Conservation (phyloP, 2,797 vertebrate species). For the Gila robusta region DNA sequence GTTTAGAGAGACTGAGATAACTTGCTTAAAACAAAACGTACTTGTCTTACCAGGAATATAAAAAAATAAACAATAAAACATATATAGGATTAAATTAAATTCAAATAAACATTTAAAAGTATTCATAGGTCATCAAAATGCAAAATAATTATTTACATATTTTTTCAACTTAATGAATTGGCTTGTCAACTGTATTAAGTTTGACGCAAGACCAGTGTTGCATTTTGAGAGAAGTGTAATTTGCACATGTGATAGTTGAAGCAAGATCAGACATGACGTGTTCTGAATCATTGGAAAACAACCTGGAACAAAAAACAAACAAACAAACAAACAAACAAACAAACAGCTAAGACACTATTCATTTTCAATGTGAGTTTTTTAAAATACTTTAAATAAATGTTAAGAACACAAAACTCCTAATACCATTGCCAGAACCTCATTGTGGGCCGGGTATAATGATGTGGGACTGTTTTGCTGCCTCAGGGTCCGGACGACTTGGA, state of each 20-base stretch:
- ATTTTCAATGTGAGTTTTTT: background rate
- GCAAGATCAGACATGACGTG: background rate
- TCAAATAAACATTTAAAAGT: background rate
- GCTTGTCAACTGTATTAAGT: background rate
- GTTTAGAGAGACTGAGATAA: too few species aligned
- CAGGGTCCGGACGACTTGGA: conserved; percentile 23
- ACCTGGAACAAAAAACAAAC: background rate
- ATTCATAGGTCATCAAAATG: background rate
- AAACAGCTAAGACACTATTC: background rate
- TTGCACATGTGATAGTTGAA: background rate
- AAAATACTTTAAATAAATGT: background rate
- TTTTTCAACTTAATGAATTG: background rate
- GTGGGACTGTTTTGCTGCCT: conserved; percentile 42
- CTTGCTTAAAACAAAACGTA: background rate
- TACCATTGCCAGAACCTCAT: conserved; percentile 26
- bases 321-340: too few species aligned
- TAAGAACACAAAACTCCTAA: background rate
- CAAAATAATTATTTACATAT: too few species aligned
- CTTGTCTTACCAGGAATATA: background rate
- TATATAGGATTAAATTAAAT: background rate
- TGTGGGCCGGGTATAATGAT: conserved; percentile 23
- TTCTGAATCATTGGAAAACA: background rate
- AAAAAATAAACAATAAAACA: background rate
- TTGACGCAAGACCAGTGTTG: background rate
- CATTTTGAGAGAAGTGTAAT: background rate